phyloP scores from a whole-genome alignment of 2,113 vertebrate genomes.

The Nothocercus nigrocapillus region DNA sequence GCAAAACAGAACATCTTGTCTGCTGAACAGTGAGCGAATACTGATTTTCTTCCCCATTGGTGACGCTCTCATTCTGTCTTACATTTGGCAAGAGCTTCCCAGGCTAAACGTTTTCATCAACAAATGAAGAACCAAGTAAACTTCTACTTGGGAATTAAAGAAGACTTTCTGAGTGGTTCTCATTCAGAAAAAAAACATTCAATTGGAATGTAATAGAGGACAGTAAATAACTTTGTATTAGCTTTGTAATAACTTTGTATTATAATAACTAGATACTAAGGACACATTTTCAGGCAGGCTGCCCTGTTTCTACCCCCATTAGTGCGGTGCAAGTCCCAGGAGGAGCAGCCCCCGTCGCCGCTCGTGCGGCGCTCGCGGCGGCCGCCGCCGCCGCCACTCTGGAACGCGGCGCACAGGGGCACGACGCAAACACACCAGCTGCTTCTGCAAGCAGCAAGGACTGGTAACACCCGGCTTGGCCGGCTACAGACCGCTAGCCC shows the following conservation, averaged over 20 bases:
- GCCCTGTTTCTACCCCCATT: background rate
- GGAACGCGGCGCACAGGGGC: rapidly evolving
- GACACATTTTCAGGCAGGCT: background rate
- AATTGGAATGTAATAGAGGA: background rate
- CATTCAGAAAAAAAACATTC: background rate
- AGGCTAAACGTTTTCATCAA: background rate
- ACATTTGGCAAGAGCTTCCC: slow-evolving; percentile 33
- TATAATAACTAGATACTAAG: too few relatives aligned
- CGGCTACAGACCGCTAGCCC: background rate
- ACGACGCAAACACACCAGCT: background rate
- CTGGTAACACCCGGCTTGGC: background rate
- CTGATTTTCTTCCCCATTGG: slow-evolving; percentile 16
- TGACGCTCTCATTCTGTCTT: slow-evolving; percentile 68
- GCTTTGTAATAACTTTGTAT: too few relatives aligned
- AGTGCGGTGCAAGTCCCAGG: background rate
- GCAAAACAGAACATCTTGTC: background rate
- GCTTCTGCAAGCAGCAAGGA: background rate
- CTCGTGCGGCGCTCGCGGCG: too few relatives aligned
- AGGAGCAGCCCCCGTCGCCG: too few relatives aligned
- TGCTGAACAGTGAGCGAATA: slow-evolving; percentile 17
- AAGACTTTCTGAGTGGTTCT: background rate
- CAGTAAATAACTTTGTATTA: background rate
- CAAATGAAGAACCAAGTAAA: slow-evolving; percentile 5
- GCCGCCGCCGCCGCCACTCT: too few relatives aligned
- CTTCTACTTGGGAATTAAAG: background rate